These are phyloP conservation scores for Gonocerus acuteangulatus DNA, from an alignment of 2,888 invertebrate genomes.

Conservation along the genomic window DNA sequence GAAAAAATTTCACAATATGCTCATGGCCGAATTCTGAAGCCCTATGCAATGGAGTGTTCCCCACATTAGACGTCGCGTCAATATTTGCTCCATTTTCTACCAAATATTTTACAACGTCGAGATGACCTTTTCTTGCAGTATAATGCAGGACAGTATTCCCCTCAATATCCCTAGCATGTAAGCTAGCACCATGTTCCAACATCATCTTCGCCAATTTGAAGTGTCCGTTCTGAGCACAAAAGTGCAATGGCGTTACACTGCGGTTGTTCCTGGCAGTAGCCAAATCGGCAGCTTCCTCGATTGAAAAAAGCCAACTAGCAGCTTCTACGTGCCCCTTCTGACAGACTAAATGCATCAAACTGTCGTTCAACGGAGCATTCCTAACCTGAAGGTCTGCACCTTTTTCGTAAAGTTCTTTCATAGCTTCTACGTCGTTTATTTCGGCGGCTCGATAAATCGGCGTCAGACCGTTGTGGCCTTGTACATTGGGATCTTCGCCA, in stretches of 20 bases:
- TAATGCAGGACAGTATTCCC: neutral
- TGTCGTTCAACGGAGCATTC: neutral
- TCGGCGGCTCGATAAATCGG: neutral
- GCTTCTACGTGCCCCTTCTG: neutral
- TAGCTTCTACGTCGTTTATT: neutral
- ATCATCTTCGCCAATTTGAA: neutral
- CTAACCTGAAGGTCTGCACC: neutral
- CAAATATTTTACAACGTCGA: neutral
- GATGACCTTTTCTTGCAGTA: neutral
- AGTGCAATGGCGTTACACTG: neutral
- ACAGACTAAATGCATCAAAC: neutral
- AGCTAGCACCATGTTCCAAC: neutral
- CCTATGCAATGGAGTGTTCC: neutral
- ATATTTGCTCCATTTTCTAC: neutral
- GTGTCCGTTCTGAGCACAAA: neutral
- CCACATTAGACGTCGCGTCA: neutral
- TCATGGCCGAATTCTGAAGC: neutral
- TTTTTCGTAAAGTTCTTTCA: neutral
- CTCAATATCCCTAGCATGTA: neutral
- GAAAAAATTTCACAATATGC: neutral
- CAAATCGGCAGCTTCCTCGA: neutral
- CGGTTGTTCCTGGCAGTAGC: neutral
- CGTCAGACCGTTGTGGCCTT: neutral
- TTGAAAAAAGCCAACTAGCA: neutral
- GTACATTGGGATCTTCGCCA: neutral